phyloP scores from a whole-genome alignment of 2,113 vertebrate species.

The Gallinago media region DNA sequence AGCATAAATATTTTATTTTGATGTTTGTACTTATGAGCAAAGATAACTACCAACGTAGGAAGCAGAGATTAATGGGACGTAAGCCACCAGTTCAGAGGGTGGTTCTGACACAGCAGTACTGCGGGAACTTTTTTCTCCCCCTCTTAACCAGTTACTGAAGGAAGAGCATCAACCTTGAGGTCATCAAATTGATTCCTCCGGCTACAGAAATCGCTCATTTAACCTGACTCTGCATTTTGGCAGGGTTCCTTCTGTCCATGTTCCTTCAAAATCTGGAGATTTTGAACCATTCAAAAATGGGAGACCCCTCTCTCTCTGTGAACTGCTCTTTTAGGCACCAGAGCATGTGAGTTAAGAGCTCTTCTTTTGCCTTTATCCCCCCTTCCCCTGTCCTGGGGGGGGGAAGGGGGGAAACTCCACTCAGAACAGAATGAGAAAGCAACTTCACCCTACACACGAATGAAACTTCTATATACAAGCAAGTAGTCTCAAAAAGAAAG shows the following conservation, averaged over 20 bases:
- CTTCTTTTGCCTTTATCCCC: accelerated
- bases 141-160: neutral
- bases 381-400: accelerated
- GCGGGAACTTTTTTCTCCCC: too few species aligned
- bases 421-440: neutral
- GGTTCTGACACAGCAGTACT: neutral
- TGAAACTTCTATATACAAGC: accelerated
- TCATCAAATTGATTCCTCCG: accelerated
- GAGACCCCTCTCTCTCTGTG: neutral
- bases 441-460: neutral
- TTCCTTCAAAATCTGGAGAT: too few species aligned
- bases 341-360: accelerated
- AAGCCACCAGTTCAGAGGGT: neutral
- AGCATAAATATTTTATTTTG: neutral
- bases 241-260: neutral
- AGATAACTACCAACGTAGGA: neutral
- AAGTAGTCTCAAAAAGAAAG: neutral
- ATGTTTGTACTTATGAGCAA: neutral
- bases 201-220: neutral
- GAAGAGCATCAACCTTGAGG: neutral
- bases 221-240: neutral
- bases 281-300: neutral
- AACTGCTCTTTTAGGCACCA: accelerated
- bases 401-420: too few species aligned
- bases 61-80: neutral